These are phyloP conservation scores for Thalassarche chlororhynchos DNA, from an alignment of 2,113 vertebrate species.

Conservation along the genomic window DNA sequence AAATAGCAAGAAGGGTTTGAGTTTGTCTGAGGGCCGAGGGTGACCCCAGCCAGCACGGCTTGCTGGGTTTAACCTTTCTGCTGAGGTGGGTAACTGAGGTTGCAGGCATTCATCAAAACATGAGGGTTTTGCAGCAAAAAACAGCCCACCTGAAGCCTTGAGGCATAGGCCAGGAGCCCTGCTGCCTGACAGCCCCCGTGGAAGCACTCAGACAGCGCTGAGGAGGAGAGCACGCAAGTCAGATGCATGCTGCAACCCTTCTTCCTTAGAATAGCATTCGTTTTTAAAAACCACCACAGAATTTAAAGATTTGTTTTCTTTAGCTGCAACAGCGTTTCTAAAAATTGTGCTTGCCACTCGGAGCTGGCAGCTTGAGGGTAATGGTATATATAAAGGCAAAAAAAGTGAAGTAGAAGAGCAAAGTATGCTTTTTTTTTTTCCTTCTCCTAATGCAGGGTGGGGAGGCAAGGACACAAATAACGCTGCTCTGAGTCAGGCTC, in stretches of 20 bases:
- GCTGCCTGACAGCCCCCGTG: neutral
- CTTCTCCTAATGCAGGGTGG: neutral
- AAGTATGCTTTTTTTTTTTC: neutral
- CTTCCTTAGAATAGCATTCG: neutral
- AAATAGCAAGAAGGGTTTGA: neutral
- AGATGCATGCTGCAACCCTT: neutral
- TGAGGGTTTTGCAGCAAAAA: neutral
- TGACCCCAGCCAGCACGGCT: fast-evolving
- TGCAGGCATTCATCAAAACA: neutral
- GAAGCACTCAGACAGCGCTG: neutral
- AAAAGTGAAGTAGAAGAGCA: neutral
- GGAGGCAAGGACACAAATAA: neutral
- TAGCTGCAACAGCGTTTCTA: neutral
- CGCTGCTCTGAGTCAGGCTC: neutral
- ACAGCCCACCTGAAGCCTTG: neutral
- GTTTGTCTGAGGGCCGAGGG: neutral
- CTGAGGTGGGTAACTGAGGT: neutral
- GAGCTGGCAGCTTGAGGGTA: neutral
- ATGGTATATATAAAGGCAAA: neutral
- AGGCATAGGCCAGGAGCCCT: neutral
- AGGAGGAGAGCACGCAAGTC: too few species aligned
- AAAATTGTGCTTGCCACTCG: neutral
- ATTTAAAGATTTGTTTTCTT: neutral
- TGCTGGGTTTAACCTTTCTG: neutral
- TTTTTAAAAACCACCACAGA: neutral